Conservation (phyloP, 2,888 invertebrate species). For the Lutraria lutraria region DNA sequence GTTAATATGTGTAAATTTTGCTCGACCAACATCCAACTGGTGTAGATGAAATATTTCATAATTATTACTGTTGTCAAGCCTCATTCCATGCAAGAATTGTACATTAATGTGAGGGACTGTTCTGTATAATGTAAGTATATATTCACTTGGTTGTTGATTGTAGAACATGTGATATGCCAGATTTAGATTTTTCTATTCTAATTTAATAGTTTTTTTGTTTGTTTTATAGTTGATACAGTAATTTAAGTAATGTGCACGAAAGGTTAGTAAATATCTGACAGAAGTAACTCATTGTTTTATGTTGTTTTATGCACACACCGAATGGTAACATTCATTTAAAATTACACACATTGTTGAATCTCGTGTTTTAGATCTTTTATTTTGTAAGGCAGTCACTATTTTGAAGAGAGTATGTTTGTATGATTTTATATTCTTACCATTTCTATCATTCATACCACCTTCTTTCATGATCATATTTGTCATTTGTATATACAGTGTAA, state of each 20-base stretch:
- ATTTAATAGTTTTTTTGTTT: conserved; percentile 27
- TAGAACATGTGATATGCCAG: conserved; percentile 37
- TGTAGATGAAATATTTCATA: conserved; percentile 37
- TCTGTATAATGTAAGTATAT: conserved; percentile 36
- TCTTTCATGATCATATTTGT: conserved; percentile 74
- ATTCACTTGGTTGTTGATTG: conserved; percentile 43
- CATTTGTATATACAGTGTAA: conserved; percentile 73
- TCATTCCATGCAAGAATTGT: conserved; percentile 51
- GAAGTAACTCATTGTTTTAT: conserved; percentile 17
- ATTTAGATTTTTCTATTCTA: conserved; percentile 27
- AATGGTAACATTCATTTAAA: conserved; percentile 24
- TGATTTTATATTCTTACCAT: conserved; percentile 46
- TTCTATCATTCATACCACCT: conserved; percentile 49
- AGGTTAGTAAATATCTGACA: conserved; percentile 16
- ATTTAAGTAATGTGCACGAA: not conserved
- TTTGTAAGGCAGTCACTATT: conserved; percentile 35
- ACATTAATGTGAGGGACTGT: conserved; percentile 29
- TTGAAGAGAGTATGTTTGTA: conserved; percentile 44
- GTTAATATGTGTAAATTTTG: conserved; percentile 50
- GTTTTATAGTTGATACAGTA: conserved; percentile 18
- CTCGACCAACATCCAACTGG: conserved; percentile 58
- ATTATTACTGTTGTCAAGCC: conserved; percentile 33
- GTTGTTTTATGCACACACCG: conserved; percentile 32
- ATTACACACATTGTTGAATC: conserved; percentile 29
- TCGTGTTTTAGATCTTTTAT: conserved; percentile 53